Base-by-base conservation (phyloP, 1,140 invertebrate genomes). In the Telenomus remus region DNA sequence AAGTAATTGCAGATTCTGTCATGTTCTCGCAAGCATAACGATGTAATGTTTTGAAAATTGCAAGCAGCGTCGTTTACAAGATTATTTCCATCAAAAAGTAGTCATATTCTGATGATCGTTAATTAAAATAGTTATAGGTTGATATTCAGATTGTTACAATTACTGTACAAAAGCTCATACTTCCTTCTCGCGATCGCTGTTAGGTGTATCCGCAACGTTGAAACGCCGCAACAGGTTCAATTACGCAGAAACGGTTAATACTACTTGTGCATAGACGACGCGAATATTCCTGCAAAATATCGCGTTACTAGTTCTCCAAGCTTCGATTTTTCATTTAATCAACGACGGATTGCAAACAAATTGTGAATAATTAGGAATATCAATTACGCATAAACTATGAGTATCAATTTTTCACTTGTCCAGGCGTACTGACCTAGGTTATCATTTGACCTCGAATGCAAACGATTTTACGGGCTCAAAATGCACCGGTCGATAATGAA, bases 181-280 rank as follows among this genome's bases (percentile, higher is more conserved):
- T 69, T 60, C 55, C 65, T 53, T 13, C 10, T 12, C 9, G 13
- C 43, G 43, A 13, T 14, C 42, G 33, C 42, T 46, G 48, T 47
- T 59, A 68, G 59, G 53, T 33, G 49, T 47, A 59, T 59, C 55
- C 49, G 64, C 64, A 68, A 59, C 43, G n/a, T n/a, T n/a, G 15
- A 37, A 39, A 27, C 33, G 49, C 47, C 12, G 65, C 65, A 68
- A 70, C 66, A 70, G 66, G 56, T 61, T 60, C 66, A 56, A 55
- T 70, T 61, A 69, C 50, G 33, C 49, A 47, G 56, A 43, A 69
- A 69, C 50, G 65, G 65, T 54, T 50, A 60, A 39, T 39, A 39
- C 37, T 55, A 69, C 54, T 49, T 48, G 49, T 55, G 19, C 43
- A 44, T 27, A 27, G 39, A 37, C 37, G 14, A n/a, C n/a, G n/a